These are phyloP conservation scores for Rhea americana DNA, from an alignment of 2,113 vertebrate species.

Conservation along the genomic window DNA sequence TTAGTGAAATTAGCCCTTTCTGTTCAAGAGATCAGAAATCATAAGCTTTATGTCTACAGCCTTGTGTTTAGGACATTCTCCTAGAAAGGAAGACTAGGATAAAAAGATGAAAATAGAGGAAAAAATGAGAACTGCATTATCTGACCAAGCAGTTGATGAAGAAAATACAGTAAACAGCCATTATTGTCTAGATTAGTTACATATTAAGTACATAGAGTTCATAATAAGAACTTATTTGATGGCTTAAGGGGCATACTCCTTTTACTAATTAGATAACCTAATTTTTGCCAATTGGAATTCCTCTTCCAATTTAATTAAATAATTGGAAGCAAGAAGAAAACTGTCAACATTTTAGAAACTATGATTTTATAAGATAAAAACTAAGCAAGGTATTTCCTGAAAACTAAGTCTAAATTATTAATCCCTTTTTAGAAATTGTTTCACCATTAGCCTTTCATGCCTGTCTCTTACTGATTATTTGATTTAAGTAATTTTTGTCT, in stretches of 20 bases:
- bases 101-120: background rate
- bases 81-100: background rate
- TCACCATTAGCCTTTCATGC: background rate
- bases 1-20: slow-evolving; percentile 30
- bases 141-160: slow-evolving; percentile 19
- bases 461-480: background rate
- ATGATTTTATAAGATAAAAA: no score
- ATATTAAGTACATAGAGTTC: background rate
- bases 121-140: background rate
- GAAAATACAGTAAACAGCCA: background rate
- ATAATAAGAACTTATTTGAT: background rate
- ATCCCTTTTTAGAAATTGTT: background rate
- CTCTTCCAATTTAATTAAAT: background rate
- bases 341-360: background rate
- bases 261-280: background rate
- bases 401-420: background rate
- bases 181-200: background rate
- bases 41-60: background rate
- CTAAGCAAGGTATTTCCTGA: background rate
- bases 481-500: background rate
- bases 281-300: slow-evolving; percentile 19
- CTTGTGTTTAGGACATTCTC: background rate
- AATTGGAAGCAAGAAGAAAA: background rate
- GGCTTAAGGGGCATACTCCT: background rate
- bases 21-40: background rate